These are phyloP conservation scores for Pecten maximus DNA, from an alignment of 2,888 invertebrate species.

Conservation along the genomic window DNA sequence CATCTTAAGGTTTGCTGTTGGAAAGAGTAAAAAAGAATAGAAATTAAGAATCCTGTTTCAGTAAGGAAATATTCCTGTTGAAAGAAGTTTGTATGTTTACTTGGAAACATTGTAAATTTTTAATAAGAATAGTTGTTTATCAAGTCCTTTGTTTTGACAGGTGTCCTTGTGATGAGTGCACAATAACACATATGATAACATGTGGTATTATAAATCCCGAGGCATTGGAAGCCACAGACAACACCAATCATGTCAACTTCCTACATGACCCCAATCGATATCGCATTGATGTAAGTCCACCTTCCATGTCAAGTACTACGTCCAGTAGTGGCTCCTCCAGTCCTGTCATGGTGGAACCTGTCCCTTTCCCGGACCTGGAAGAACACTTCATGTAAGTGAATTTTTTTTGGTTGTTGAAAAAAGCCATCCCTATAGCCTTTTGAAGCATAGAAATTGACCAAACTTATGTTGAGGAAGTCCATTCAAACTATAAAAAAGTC, in stretches of 20 bases:
- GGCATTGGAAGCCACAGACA: conserved; percentile 68
- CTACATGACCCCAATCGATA: conserved; percentile 77
- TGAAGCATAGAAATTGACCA: no score
- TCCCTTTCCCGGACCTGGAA: conserved; percentile 38
- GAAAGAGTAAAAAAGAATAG: no score
- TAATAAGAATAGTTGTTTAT: neutral
- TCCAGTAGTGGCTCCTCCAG: conserved; percentile 81
- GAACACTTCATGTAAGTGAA: neutral
- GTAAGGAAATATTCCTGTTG: no score
- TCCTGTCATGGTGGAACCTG: conserved; percentile 77
- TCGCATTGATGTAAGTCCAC: conserved; percentile 79
- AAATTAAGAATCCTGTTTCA: no score
- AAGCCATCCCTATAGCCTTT: no score
- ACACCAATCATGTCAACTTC: conserved; percentile 70
- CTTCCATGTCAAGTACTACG: conserved; percentile 81
- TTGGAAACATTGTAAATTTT: neutral
- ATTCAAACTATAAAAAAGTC: no score
- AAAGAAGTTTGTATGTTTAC: neutral
- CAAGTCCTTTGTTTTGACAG: conserved; percentile 48
- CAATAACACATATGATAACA: conserved; percentile 82
- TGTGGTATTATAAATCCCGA: conserved; percentile 82
- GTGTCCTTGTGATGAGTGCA: conserved; percentile 83
- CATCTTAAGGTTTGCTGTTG: no score
- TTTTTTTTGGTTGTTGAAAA: no score
- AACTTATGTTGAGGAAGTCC: no score